A percentile compares a stretch with the other conserved stretches of the same genome.
phyloP scores from a whole-genome alignment of 2,888 invertebrate genomes.

The Erannis defoliaria region DNA sequence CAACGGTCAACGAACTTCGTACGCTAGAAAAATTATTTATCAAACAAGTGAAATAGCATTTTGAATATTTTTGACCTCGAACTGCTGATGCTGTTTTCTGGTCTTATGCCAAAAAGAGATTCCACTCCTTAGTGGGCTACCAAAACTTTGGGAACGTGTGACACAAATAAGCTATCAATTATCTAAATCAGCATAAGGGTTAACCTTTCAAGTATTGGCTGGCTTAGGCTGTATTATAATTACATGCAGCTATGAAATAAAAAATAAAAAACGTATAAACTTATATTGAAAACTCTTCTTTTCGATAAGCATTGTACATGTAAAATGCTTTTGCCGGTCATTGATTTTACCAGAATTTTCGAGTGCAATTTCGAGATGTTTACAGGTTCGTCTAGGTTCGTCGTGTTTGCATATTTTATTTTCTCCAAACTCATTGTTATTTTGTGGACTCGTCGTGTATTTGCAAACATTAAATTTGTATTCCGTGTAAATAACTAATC shows the following conservation, averaged over 20 bases:
- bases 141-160: too few species aligned
- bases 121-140: too few species aligned
- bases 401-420: too few species aligned
- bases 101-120: too few species aligned
- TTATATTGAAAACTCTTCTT: too few species aligned
- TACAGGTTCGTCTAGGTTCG: too few species aligned
- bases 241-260: background rate
- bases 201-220: too few species aligned
- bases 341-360: background rate
- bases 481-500: conserved; percentile 14
- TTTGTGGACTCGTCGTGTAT: conserved; percentile 8
- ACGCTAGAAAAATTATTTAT: background rate
- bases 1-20: background rate
- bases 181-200: too few species aligned
- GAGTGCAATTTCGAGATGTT: background rate
- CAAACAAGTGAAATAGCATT: background rate
- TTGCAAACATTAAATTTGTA: conserved; percentile 6
- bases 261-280: background rate
- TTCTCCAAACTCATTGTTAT: background rate
- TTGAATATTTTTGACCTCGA: background rate
- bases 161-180: too few species aligned
- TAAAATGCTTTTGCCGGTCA: too few species aligned
- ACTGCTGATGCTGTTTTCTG: background rate
- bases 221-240: background rate
- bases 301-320: too few species aligned